These are phyloP conservation scores for Cataglyphis cursor DNA, from an alignment of 2,888 invertebrate species.

Conservation along the genomic window DNA sequence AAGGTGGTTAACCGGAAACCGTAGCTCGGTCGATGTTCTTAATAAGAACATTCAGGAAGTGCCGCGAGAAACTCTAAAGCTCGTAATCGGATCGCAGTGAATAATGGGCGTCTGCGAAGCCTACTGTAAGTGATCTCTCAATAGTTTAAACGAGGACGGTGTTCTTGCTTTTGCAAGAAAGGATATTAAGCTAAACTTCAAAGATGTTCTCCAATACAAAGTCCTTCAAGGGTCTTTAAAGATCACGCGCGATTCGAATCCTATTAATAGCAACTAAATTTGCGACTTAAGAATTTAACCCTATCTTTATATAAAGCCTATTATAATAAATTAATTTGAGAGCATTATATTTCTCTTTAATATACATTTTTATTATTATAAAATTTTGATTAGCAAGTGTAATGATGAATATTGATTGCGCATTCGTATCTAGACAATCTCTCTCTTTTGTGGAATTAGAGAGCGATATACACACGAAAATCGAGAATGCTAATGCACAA, in stretches of 20 bases:
- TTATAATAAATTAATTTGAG: neutral
- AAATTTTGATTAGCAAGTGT: neutral
- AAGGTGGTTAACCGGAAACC: slow-evolving; percentile 50
- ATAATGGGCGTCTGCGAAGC: slow-evolving; percentile 39
- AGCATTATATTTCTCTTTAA: neutral
- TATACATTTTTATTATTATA: neutral
- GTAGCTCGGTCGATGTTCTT: slow-evolving; percentile 50
- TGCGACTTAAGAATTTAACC: neutral
- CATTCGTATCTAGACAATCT: neutral
- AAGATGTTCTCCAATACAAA: neutral
- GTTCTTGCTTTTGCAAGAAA: slow-evolving; percentile 24
- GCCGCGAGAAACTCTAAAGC: slow-evolving; percentile 41
- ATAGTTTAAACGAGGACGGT: slow-evolving; percentile 38
- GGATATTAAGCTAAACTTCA: neutral
- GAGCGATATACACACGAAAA: neutral
- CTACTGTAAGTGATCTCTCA: slow-evolving; percentile 42
- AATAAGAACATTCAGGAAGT: slow-evolving; percentile 47
- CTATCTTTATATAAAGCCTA: neutral
- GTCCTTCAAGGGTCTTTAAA: neutral
- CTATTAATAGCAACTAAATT: neutral
- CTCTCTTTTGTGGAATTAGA: slow-evolving; percentile 4
- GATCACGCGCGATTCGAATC: neutral
- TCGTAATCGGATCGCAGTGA: slow-evolving; percentile 54
- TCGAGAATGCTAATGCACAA: slow-evolving; percentile 28
- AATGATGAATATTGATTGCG: neutral